Base-by-base conservation (phyloP, 2,797 vertebrate genomes). In the Petrocephalus schoutedeni region DNA sequence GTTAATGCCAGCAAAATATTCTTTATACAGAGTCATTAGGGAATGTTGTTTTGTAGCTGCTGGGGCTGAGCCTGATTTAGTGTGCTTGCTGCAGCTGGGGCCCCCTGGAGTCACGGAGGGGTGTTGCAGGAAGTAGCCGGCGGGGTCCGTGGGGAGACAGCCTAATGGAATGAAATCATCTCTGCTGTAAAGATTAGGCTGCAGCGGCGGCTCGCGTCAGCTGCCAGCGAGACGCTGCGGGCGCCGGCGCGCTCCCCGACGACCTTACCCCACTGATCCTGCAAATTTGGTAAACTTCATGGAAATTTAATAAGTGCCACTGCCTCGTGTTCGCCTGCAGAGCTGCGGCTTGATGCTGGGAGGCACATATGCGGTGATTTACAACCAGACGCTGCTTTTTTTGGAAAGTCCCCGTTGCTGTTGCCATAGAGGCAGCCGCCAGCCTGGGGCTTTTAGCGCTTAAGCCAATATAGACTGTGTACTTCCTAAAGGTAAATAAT, bases 91-190 rank as follows among this genome's bases (percentile, higher is more conserved):
- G 61, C 36, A 71, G 86, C 71, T 91, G 90, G 90, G 91, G 88
- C 89, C 90, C 90, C 91, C 91, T 88, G 92, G 93, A 93, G 92
- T 92, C 89, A 41, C 14, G 77, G 74, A 59, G 74, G 77, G 53
- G 36, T 12, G 3, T 90, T 90, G 92, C 90, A 45, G 91, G 90
- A 92, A 93, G 93, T 23, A 59, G 21, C 85, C 59, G 89, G 89
- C 23, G 16, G 89, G 90, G 94, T 94, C 94, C 95, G 89, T 87
- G 87, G 95, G 95, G 95, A 96, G 92, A 90, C 23, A 92, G 93
- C 94, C 93, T 95, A 96, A 96, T 96, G 94, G 92, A 96, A 96
- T 96, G 93, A 96, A 95, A 94, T 95, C 93, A 96, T 96, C 96
- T 96, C 92, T 93, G 89, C 94, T 91, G 95, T 90, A 92, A 94